Conservation (phyloP, 2,797 vertebrate species). For the Semotilus atromaculatus region DNA sequence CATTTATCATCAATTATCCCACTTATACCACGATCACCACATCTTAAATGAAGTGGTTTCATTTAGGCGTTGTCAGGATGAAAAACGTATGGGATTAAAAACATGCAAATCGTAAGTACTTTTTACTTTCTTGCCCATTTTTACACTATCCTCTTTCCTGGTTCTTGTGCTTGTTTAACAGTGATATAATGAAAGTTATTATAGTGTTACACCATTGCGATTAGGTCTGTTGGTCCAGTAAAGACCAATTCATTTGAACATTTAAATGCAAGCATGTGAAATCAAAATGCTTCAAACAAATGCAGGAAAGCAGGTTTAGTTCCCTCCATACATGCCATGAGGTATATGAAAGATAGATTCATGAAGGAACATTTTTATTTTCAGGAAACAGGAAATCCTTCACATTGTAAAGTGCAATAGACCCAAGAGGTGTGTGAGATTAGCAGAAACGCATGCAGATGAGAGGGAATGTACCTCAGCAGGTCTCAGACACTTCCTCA, state of each 20-base stretch:
- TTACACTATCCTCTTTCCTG: neutral
- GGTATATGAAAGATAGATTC: neutral
- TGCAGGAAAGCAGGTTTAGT: conserved; percentile 62
- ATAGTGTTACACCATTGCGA: neutral
- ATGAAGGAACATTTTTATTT: neutral
- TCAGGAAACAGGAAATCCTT: conserved; percentile 30
- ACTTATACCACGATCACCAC: neutral
- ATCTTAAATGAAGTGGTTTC: too few species aligned
- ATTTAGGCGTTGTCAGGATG: too few species aligned
- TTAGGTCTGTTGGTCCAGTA: neutral
- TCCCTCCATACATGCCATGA: conserved; percentile 74
- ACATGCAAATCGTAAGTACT: too few species aligned
- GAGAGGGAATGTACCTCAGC: neutral
- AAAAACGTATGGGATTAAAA: too few species aligned
- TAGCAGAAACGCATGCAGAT: conserved; percentile 9
- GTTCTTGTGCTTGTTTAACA: neutral
- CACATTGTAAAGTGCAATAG: neutral
- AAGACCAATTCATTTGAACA: neutral
- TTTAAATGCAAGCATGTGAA: neutral
- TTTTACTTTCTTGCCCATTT: neutral
- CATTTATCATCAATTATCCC: neutral
- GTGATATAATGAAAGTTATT: neutral
- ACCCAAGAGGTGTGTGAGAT: neutral
- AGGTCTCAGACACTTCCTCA: neutral
- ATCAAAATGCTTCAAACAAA: neutral